Percentiles rank a stretch among this genome's conserved stretches.
phyloP scores from a whole-genome alignment of 2,888 invertebrate genomes.

The Tetragonisca angustula region DNA sequence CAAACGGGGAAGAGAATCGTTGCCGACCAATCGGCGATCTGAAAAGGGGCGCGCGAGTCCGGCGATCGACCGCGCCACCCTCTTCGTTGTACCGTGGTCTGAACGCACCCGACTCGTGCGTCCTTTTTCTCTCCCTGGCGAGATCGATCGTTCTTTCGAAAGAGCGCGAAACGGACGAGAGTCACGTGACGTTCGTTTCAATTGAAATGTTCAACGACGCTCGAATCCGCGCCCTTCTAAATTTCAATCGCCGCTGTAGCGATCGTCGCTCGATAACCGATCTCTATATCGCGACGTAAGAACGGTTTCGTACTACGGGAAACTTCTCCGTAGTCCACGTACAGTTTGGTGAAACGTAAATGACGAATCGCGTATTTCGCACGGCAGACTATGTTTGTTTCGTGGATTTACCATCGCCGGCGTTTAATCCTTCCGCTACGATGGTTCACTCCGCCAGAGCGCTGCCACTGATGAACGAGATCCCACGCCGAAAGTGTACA shows the following conservation, averaged over 20 bases:
- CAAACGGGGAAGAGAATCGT: neutral
- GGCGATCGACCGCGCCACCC: neutral
- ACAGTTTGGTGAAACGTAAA: slow-evolving; percentile 4
- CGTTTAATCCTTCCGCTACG: no score
- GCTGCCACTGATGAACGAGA: no score
- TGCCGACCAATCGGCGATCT: neutral
- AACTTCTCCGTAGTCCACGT: slow-evolving; percentile 9
- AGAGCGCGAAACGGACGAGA: neutral
- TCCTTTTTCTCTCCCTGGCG: neutral
- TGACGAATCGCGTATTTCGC: slow-evolving; percentile 34
- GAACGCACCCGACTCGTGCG: neutral
- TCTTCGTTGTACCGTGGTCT: neutral
- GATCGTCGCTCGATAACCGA: neutral
- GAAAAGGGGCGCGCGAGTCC: neutral
- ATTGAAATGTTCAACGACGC: neutral
- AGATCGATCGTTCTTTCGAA: neutral
- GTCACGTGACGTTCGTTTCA: neutral
- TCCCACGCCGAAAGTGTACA: no score
- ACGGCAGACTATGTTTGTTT: neutral
- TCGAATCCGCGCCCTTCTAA: neutral
- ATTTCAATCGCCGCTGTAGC: neutral
- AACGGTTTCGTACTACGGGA: neutral
- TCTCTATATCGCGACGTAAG: neutral
- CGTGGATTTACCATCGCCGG: no score
- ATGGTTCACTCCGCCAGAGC: no score